A percentile compares a stretch with the other conserved stretches of the same genome.
Conservation (phyloP, 2,113 vertebrate genomes). For the Dasyprocta punctata region DNA sequence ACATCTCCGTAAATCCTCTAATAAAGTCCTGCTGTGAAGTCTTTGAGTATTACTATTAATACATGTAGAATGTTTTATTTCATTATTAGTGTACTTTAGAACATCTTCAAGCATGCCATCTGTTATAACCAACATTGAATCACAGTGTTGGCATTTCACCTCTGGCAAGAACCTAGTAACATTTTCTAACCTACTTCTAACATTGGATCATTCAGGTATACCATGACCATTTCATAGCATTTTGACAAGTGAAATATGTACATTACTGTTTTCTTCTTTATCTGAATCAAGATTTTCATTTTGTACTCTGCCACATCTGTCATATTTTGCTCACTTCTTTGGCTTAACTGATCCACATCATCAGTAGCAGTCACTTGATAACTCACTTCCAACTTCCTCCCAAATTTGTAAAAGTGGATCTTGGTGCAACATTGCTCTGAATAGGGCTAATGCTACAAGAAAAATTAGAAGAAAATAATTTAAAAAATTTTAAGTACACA, state of each 20-base stretch:
- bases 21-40: background rate
- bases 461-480: background rate
- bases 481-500: background rate
- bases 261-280: background rate
- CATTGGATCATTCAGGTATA: background rate
- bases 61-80: background rate
- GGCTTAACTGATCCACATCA: background rate
- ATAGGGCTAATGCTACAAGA: background rate
- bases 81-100: background rate
- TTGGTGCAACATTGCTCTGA: background rate
- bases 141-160: background rate
- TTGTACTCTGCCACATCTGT: background rate
- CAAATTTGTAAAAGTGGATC: background rate
- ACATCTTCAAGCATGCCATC: background rate
- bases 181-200: background rate
- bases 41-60: background rate
- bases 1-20: background rate
- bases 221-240: background rate
- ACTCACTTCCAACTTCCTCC: background rate
- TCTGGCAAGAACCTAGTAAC: background rate
- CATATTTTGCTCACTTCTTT: background rate
- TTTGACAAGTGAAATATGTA: background rate
- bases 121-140: background rate
- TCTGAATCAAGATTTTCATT: background rate
- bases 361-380: background rate